Conservation (phyloP, 2,888 invertebrate genomes). For the Nezara viridula region DNA sequence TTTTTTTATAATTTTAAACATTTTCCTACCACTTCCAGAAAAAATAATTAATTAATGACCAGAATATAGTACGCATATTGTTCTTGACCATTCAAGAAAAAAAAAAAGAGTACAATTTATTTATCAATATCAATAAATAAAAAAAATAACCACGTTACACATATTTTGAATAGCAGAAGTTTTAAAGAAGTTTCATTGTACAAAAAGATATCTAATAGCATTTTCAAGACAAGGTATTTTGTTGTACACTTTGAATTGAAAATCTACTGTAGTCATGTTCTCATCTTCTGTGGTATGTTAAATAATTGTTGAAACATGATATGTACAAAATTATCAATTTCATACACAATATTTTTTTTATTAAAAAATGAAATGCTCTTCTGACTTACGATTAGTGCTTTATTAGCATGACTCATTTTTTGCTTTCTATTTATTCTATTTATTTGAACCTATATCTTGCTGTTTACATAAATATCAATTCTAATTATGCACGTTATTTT, state of each 20-base stretch:
- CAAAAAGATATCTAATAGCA: neutral
- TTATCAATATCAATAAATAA: neutral
- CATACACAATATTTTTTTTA: no score
- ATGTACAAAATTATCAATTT: neutral
- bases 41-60: neutral
- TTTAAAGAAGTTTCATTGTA: neutral
- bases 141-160: neutral
- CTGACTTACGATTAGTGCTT: no score
- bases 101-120: no score
- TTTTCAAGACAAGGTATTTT: neutral
- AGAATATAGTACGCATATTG: neutral
- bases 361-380: no score
- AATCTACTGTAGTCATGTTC: neutral
- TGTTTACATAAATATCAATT: no score
- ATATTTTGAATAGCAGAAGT: neutral
- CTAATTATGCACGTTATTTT: no score
- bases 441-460: no score
- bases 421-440: no score
- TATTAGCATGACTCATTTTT: no score
- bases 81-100: neutral
- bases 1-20: neutral
- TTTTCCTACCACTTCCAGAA: neutral
- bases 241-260: neutral
- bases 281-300: neutral
- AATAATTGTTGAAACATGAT: neutral